Conservation (phyloP, 2,113 vertebrate genomes). For the Elephantulus edwardii region DNA sequence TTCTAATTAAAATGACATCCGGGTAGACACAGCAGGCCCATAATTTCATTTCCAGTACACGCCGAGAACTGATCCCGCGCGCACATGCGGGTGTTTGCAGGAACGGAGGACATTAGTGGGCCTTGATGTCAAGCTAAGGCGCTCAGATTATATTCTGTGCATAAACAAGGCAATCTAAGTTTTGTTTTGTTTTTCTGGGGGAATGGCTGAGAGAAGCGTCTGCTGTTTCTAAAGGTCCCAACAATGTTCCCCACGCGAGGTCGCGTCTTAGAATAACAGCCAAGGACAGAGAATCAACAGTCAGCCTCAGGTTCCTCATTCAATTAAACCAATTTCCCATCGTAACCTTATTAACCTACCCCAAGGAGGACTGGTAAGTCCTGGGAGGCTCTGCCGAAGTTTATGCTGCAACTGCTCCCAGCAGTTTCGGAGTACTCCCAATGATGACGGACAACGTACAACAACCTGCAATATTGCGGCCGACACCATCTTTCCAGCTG, state of each 20-base stretch:
- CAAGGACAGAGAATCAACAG: neutral
- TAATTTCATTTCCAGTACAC: too few species aligned
- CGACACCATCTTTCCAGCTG: fast-evolving
- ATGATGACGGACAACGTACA: neutral
- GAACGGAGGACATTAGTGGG: neutral
- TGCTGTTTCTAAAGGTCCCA: too few species aligned
- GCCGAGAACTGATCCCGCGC: neutral
- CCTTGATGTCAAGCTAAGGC: neutral
- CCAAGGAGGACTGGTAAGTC: conserved; percentile 24
- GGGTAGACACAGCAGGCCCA: too few species aligned
- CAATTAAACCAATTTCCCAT: neutral
- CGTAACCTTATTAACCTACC: conserved; percentile 54
- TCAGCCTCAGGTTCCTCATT: neutral
- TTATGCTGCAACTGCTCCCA: conserved; percentile 61
- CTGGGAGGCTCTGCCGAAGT: conserved; percentile 3
- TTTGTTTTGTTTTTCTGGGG: too few species aligned
- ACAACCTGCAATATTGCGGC: neutral
- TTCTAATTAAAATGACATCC: neutral
- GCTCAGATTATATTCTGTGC: neutral
- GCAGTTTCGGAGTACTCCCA: conserved; percentile 26
- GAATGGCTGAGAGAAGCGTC: too few species aligned
- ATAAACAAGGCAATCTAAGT: neutral
- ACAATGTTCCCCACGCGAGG: neutral
- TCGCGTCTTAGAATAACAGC: neutral
- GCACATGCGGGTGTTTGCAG: neutral